A percentile compares a stretch with the other conserved stretches of the same genome.
phyloP scores from a whole-genome alignment of 2,797 vertebrate genomes.

The Parauchenoglanis punctatus region DNA sequence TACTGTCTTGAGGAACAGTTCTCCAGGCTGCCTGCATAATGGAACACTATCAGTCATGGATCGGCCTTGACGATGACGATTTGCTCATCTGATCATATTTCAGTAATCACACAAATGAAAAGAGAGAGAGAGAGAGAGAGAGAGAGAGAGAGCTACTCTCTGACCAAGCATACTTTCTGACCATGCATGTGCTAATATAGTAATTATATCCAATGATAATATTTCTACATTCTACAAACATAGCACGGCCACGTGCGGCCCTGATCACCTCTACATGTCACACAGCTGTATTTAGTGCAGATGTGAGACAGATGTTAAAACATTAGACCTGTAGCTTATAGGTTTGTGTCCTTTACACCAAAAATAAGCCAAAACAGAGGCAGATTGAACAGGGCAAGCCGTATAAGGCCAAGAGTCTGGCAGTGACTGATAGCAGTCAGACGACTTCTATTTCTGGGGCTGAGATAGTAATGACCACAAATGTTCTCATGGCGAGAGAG shows the following conservation, averaged over 20 bases:
- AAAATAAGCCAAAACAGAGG: neutral
- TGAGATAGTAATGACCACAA: slow-evolving; percentile 32
- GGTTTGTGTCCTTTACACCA: neutral
- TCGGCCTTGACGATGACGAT: too few species aligned
- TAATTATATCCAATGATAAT: neutral
- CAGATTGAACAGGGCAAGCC: slow-evolving; percentile 1
- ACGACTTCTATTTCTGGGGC: slow-evolving; percentile 33
- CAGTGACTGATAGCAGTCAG: neutral
- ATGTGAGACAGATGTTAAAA: neutral
- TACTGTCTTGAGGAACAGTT: too few species aligned
- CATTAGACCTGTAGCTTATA: too few species aligned
- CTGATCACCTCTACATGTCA: neutral
- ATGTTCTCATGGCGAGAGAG: neutral
- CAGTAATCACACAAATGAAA: too few species aligned
- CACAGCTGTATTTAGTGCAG: neutral
- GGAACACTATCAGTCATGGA: too few species aligned
- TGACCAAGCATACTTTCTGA: neutral
- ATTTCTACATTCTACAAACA: neutral
- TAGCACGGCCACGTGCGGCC: neutral
- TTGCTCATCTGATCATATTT: too few species aligned
- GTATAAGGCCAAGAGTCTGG: slow-evolving; percentile 17
- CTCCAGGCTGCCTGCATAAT: too few species aligned
- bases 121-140: too few species aligned
- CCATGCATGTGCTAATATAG: neutral
- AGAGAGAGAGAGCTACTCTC: too few species aligned